Base-by-base conservation (phyloP, 2,113 vertebrate species). In the Phoenicopterus ruber region DNA sequence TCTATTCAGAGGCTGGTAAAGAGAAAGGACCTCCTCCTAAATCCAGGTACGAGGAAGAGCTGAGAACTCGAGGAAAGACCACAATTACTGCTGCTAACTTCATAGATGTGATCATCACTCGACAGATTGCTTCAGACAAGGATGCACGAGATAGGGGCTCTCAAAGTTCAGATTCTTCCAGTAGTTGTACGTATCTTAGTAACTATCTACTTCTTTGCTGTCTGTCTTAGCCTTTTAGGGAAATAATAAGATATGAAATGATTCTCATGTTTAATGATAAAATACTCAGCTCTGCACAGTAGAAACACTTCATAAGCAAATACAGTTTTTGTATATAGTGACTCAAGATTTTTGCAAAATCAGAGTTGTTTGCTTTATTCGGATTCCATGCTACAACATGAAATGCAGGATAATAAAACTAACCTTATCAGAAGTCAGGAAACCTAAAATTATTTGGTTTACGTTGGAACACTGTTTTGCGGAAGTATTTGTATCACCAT, bases 71-170 rank as follows among this genome's bases (percentile, higher is more conserved):
- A 66, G 99, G 99, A 70, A 99, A 99, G 98, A 99, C 99, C 73
- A 99, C 99, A 87, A 99, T 99, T 94, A 99, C 99, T 34, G 99
- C 99, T 46, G 99, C 99, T 94, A 99, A 99, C 98, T 99, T 99
- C 98, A 99, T 99, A 85, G 99, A 99, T 92, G 99, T 99, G 98
- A 99, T 99, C 98, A 99, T 99, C 98, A 99, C 99, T 22, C 98
- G 99, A 81, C 99, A 99, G 97, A 99, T 99, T 84, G 99, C 99
- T 80, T 99, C 99, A 34, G 99, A 99, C 96, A 99, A 99, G 98
- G 99, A 99, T 96, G 98, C 98, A 6, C 98, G 99, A 78, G 99
- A 99, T 82, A 98, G 99, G 91, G 98, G 99, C 97, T 99, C 99
- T 70, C 99, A 99, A 95, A 99, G 99, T 96, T 99, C 99, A 11